Conservation (phyloP, 2,113 vertebrate species). For the Capreolus pygargus region DNA sequence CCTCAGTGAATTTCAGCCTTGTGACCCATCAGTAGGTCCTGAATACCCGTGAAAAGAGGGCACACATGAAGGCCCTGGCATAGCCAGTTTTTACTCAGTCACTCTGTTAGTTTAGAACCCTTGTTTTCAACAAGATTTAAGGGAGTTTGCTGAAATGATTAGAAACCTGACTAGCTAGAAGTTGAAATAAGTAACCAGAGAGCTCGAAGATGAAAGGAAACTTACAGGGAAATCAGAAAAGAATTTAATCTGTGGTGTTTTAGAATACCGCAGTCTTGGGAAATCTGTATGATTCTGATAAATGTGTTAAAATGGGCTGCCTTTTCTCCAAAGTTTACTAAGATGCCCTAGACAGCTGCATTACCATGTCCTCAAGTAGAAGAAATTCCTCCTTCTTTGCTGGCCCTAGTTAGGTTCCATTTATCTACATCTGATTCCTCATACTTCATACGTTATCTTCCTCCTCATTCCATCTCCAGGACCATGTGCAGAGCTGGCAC, state of each 20-base stretch:
- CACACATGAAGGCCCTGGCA: background rate
- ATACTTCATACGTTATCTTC: background rate
- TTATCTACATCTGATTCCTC: background rate
- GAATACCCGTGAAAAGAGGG: background rate
- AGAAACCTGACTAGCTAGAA: background rate
- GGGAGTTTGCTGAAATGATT: background rate
- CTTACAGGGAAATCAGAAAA: background rate
- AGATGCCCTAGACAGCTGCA: background rate
- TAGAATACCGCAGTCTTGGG: background rate
- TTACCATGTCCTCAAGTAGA: background rate
- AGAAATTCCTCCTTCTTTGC: background rate
- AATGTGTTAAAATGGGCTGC: accelerated
- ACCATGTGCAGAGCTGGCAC: background rate
- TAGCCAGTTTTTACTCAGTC: background rate
- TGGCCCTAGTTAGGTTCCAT: accelerated
- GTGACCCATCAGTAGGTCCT: background rate
- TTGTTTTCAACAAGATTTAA: background rate
- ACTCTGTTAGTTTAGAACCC: background rate
- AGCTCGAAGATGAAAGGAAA: background rate
- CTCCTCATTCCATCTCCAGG: background rate
- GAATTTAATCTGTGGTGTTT: background rate
- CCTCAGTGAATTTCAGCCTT: background rate
- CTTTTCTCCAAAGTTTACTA: background rate
- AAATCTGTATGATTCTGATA: background rate
- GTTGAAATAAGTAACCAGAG: background rate